Base-by-base conservation (phyloP, 2,888 invertebrate genomes). In the Harpalus rufipes region DNA sequence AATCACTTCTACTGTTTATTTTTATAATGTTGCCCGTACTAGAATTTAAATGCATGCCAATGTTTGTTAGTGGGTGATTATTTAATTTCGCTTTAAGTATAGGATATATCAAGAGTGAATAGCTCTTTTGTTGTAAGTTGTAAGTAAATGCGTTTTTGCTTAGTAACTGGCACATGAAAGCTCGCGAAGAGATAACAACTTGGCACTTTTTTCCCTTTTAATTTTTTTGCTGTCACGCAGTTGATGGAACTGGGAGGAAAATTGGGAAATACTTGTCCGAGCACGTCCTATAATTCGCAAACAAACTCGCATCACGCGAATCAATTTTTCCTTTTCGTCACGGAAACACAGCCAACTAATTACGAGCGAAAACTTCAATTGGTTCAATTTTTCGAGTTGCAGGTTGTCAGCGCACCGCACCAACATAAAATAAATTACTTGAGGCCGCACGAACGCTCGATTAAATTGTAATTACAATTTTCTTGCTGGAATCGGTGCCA, bases 401-500 rank as follows among this genome's bases (percentile, higher is more conserved):
- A 51, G 84, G 63, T 65, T 84, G 84, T 84, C 84, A 84, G 84
- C 83, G 61, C 61, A 72, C 78, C 78, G 32, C 78, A 56, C 84
- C 74, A 76, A 84, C 78, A 84, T 84, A 76, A 84, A 84, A 84
- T 78, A 84, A 84, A 84, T 84, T 61, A 84, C 63, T 84, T 61
- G 65, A 84, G 78, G 78, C 78, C 78, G 56, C 84, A 84, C 84
- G 84, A 84, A 84, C 78, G 44, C 84, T 78, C 84, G 76, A 84
- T 84, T 84, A 84, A 84, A 84, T 84, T 84, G 84, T 84, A 84
- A 84, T 84, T 84, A 76, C 84, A 78, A 84, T 84, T 84, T 84
- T 84, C 78, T 84, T 84, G 59, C 78, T 51, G 44, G 44, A 58
- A n/a, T 51, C 68, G 39, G 68, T 14, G 68, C n/a, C 68, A 68